phyloP scores from a whole-genome alignment of 1,140 invertebrate genomes.

The Drosophila guanche region DNA sequence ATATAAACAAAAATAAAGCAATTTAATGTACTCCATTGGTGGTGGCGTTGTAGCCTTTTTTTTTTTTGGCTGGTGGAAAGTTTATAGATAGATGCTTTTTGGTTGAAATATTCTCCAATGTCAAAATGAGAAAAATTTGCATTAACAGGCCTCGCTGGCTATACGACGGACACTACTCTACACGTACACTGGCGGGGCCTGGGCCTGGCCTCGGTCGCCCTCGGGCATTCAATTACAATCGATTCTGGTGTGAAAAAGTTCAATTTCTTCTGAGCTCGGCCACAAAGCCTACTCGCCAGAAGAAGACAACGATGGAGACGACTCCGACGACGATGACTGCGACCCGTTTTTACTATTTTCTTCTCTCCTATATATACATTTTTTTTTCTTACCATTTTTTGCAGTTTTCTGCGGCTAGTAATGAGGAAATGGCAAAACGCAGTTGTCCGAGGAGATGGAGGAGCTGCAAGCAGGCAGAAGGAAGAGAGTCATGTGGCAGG shows the following conservation, averaged over 20 bases:
- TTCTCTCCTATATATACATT: constrained; percentile 11
- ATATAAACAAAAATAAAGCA: constrained; percentile 67
- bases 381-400: constrained; percentile 18
- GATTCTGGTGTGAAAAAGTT: constrained; percentile 82
- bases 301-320: constrained; percentile 9
- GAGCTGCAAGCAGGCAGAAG: constrained; percentile 12
- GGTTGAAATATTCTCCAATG: constrained; percentile 77
- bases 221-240: constrained; percentile 82
- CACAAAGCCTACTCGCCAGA: constrained; percentile 26
- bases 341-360: constrained; percentile 59
- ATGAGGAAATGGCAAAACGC: constrained; percentile 81
- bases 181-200: constrained; percentile 28
- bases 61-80: constrained; percentile 45
- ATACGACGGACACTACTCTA: constrained; percentile 18
- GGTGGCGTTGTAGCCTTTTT: constrained; percentile 64
- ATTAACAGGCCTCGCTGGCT: constrained; percentile 44
- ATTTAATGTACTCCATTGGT: constrained; percentile 81
- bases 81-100: constrained; percentile 35
- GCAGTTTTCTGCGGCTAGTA: constrained; percentile 63
- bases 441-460: constrained; percentile 53
- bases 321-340: constrained; percentile 52
- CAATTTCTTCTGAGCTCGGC: constrained; percentile 71
- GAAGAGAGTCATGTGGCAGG: constrained; percentile 11
- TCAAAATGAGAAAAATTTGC: constrained; percentile 79
- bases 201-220: constrained; percentile 51